phyloP scores from a whole-genome alignment of 1,140 invertebrate genomes.

The Atta colombica region DNA sequence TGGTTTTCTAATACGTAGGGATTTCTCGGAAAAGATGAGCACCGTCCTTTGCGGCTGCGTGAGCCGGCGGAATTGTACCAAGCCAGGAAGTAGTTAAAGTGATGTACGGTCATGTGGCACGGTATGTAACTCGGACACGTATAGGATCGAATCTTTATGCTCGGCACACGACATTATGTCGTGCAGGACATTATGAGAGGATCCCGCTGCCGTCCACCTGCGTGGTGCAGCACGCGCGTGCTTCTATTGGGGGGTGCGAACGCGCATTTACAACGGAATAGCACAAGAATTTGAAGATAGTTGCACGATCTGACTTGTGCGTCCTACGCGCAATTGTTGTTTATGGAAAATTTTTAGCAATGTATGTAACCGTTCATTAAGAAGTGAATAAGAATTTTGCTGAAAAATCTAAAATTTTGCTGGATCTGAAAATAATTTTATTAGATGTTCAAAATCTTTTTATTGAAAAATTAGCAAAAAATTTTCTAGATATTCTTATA shows the following conservation, averaged over 20 bases:
- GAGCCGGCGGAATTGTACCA: constrained; percentile 66
- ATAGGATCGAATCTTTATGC: constrained; percentile 72
- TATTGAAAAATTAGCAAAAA: too few species aligned
- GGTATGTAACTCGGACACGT: constrained; percentile 75
- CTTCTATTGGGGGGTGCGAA: neutral
- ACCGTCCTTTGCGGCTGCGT: constrained; percentile 57
- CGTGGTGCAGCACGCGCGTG: constrained; percentile 13
- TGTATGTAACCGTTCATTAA: too few species aligned
- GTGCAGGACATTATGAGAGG: constrained; percentile 8
- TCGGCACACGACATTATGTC: constrained; percentile 49
- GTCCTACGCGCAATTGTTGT: neutral
- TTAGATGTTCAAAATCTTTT: too few species aligned
- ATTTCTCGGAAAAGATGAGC: constrained; percentile 46
- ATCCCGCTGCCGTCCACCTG: constrained; percentile 46
- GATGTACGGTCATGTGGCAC: constrained; percentile 80
- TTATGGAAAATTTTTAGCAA: too few species aligned
- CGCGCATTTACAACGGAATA: neutral
- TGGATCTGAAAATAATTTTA: too few species aligned
- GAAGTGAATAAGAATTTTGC: too few species aligned
- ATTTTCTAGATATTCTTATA: too few species aligned
- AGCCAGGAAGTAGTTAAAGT: constrained; percentile 81
- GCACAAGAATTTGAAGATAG: constrained; percentile 6
- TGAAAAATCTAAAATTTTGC: too few species aligned
- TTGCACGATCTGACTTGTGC: neutral
- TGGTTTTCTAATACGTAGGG: neutral